Evolutionary conservation across 2,888 invertebrate genomes (phyloP).

Genomic region (Hirtodrosophila cameraria): DNA sequence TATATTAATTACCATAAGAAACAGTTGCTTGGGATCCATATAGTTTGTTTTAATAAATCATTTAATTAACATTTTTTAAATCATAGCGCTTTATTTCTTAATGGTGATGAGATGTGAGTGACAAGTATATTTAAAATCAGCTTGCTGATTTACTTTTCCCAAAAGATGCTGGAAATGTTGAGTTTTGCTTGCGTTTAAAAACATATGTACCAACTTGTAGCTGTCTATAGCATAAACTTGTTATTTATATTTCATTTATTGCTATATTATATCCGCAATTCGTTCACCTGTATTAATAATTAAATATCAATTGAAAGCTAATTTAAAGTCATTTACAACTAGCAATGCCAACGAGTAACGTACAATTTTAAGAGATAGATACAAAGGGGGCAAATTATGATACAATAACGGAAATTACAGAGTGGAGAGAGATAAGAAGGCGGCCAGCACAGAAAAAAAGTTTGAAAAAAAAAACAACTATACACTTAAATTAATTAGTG

Average conservation of each 20-base stretch:
- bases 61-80: too few relatives aligned
- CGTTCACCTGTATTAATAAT: conserved; percentile 31
- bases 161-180: too few relatives aligned
- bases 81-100: too few relatives aligned
- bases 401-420: conserved; percentile 48
- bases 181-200: too few relatives aligned
- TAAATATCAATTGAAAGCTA: conserved; percentile 42
- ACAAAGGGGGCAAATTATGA: conserved; percentile 38
- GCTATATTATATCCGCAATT: conserved; percentile 45
- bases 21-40: too few relatives aligned
- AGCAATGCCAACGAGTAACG: conserved; percentile 29
- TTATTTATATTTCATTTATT: conserved; percentile 38
- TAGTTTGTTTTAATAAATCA: too few relatives aligned
- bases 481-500: conserved; percentile 71
- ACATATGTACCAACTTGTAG: too few relatives aligned
- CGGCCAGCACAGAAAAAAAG: conserved; percentile 44
- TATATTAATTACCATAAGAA: too few relatives aligned
- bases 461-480: conserved; percentile 44
- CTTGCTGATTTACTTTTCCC: too few relatives aligned
- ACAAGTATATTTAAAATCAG: too few relatives aligned
- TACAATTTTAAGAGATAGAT: conserved; percentile 26
- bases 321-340: conserved; percentile 38
- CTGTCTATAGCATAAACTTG: not conserved
- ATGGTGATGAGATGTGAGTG: too few relatives aligned
- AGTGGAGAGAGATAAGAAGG: conserved; percentile 67